phyloP scores from a whole-genome alignment of 2,888 invertebrate species.

The Euzetes globulus region DNA sequence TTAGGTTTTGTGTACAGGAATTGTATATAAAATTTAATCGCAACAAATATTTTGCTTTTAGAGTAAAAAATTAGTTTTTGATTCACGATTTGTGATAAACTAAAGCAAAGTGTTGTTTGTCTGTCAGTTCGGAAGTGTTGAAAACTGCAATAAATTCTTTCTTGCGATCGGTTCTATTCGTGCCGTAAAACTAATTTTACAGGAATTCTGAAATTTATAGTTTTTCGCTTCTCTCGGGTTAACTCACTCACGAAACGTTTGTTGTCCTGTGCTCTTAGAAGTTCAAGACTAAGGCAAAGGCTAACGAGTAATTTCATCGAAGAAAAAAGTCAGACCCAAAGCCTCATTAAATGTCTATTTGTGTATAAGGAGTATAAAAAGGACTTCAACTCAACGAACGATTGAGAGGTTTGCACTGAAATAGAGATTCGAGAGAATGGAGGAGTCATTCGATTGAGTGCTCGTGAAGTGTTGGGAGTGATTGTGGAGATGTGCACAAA shows the following conservation, averaged over 20 bases:
- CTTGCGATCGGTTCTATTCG: background rate
- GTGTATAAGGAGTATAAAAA: background rate
- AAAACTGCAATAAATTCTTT: slow-evolving; percentile 9
- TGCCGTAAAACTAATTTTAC: background rate
- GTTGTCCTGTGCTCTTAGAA: background rate
- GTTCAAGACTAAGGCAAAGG: background rate
- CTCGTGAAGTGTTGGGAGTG: background rate
- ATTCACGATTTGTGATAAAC: slow-evolving; percentile 2
- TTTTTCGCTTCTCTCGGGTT: background rate
- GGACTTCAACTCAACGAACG: background rate
- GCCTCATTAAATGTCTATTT: slow-evolving; percentile 18
- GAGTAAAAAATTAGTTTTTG: background rate
- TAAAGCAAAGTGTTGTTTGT: background rate
- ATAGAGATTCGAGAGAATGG: background rate
- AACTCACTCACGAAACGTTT: background rate
- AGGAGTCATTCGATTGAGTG: background rate
- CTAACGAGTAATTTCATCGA: background rate
- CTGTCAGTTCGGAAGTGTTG: background rate
- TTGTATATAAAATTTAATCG: background rate
- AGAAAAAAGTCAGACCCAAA: background rate
- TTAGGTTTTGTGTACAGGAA: background rate
- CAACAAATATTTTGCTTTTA: background rate
- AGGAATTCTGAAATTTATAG: background rate
- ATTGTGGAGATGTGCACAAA: background rate
- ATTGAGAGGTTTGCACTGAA: background rate